These are phyloP conservation scores for Rotaria magnacalcarata DNA, from an alignment of 2,888 invertebrate genomes.

Conservation along the genomic window DNA sequence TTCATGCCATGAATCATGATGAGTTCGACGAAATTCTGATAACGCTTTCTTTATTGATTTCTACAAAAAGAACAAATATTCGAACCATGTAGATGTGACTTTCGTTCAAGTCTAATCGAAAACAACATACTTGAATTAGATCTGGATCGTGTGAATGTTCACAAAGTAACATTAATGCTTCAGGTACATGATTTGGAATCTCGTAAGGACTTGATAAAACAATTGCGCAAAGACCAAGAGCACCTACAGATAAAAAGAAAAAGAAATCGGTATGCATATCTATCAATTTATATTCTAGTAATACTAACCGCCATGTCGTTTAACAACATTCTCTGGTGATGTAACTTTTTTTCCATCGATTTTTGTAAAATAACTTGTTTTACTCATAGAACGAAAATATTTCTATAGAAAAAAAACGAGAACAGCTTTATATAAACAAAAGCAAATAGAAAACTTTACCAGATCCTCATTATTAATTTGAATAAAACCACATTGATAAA, in stretches of 20 bases:
- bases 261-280: too few relatives aligned
- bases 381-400: background rate
- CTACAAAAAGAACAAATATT: conserved; percentile 55
- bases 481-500: conserved; percentile 8
- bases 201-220: conserved; percentile 82
- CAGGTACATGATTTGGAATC: conserved; percentile 72
- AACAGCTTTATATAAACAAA: too few relatives aligned
- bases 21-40: conserved; percentile 82
- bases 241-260: conserved; percentile 61
- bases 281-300: too few relatives aligned
- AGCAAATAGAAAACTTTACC: background rate
- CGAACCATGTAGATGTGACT: too few relatives aligned
- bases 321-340: background rate
- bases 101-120: too few relatives aligned
- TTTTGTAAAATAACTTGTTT: conserved; percentile 20
- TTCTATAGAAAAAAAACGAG: background rate
- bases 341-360: conserved; percentile 4
- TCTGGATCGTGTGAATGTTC: conserved; percentile 79
- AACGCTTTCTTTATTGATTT: conserved; percentile 77
- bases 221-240: conserved; percentile 80
- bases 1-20: conserved; percentile 83
- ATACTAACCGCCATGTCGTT: background rate
- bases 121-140: conserved; percentile 70
- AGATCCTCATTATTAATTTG: background rate
- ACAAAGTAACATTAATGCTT: conserved; percentile 73